Conservation (phyloP, 1,140 invertebrate genomes). For the Maniola jurtina region DNA sequence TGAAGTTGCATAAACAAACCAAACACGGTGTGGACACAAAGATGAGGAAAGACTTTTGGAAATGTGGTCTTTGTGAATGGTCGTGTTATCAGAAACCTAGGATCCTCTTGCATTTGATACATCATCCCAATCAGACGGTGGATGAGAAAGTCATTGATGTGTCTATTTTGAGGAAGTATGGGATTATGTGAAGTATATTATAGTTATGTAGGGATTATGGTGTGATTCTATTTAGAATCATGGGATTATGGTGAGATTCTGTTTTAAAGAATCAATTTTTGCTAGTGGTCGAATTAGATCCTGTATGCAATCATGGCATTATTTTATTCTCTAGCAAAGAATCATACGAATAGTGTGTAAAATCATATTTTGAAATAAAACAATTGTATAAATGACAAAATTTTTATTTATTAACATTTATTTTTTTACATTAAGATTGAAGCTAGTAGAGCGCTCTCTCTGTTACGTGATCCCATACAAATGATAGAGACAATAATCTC, state of each 20-base stretch:
- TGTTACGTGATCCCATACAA: too few species aligned
- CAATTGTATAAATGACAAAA: too few species aligned
- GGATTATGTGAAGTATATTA: conserved; percentile 29
- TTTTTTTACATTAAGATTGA: too few species aligned
- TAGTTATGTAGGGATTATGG: conserved; percentile 6
- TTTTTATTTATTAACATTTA: too few species aligned
- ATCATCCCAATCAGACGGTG: conserved; percentile 55
- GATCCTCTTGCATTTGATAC: conserved; percentile 60
- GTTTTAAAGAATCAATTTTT: too few species aligned
- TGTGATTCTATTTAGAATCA: too few species aligned
- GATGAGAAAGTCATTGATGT: conserved; percentile 48
- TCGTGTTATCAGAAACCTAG: conserved; percentile 36
- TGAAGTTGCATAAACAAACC: conserved; percentile 22
- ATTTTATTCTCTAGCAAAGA: too few species aligned
- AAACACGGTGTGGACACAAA: conserved; percentile 13
- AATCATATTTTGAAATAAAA: too few species aligned
- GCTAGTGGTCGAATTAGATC: too few species aligned
- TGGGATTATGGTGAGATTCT: background rate
- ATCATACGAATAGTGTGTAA: background rate
- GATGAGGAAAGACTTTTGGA: conserved; percentile 16
- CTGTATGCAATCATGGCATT: too few species aligned
- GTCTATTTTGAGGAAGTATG: conserved; percentile 44
- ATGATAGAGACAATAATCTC: too few species aligned
- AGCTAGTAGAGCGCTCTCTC: too few species aligned
- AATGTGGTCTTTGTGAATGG: conserved; percentile 49